Evolutionary conservation across 2,113 vertebrate genomes (phyloP), one percentile per base, ranked within the genome.

Genomic region (Natator depressus): DNA sequence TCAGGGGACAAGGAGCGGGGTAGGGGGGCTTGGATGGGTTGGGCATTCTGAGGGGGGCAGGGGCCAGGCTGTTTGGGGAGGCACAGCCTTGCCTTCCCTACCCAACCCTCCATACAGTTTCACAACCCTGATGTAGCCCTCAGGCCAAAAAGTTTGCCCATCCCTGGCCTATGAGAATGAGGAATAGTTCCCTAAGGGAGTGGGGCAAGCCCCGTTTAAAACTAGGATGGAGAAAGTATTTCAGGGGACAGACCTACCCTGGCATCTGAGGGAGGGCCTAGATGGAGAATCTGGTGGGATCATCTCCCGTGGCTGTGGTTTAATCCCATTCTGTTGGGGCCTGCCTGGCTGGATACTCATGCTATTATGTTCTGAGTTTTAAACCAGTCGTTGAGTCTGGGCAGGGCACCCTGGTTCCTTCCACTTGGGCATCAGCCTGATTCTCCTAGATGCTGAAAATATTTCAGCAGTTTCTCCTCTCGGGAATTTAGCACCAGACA

Each of bases 241-340:
- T 89, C 3, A 2, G n/a, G 31, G 38, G 80, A 80, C 65, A 5
- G 11, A 38, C 22, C 87, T 2, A 46, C 29, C 14, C 1, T 0
- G 29, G 9, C 31, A 72, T 3, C 46, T 75, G 13, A 42, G 49
- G 25, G 53, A 47, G 53, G 35, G 88, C 19, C 16, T 72, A 85
- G 29, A 54, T 47, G 16, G 62, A 46, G 16, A 3, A 24, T 90
- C 91, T 25, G 91, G 53, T 72, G 65, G 8, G 17, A 10, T 94
- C 79, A 54, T 95, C 91, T 72, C 49, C 27, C 27, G 93, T 50
- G 80, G 91, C 76, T 49, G 54, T 90, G 57, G 89, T 47, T 94
- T 96, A 82, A 93, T n/a, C n/a, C 17, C 57, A 22, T 27, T 75
- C 47, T 80, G 76, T 90, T 91, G 59, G 87, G 88, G 82, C 47